These are phyloP conservation scores for Cosmia pyralina DNA, from an alignment of 2,888 invertebrate genomes.

Conservation along the genomic window DNA sequence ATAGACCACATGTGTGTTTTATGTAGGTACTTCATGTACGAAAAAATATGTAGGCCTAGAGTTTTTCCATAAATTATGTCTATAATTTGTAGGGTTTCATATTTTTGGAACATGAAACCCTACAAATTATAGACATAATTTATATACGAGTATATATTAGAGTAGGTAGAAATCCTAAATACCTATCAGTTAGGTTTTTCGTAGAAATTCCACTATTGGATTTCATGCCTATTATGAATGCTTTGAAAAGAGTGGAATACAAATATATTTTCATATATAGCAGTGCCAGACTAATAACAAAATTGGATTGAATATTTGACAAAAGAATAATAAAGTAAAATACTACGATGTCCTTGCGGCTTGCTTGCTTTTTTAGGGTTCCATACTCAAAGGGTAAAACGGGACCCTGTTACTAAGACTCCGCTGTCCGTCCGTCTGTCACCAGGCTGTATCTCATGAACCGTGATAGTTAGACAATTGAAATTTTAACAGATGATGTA, in stretches of 20 bases:
- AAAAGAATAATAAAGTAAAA: neutral
- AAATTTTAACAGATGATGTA: too few relatives aligned
- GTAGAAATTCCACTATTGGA: neutral
- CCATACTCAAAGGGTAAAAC: too few relatives aligned
- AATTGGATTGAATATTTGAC: neutral
- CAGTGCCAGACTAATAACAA: neutral
- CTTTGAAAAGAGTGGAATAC: neutral
- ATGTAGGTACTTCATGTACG: constrained; percentile 31
- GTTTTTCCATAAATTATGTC: constrained; percentile 5
- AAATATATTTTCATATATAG: neutral
- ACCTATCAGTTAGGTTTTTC: neutral
- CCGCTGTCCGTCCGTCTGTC: too few relatives aligned
- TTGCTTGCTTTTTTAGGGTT: neutral
- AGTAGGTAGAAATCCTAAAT: neutral
- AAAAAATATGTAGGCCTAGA: constrained; percentile 31
- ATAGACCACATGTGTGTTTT: constrained; percentile 59
- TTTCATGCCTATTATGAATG: neutral
- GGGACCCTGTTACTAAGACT: too few relatives aligned
- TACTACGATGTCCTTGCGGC: too few relatives aligned
- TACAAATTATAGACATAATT: too few relatives aligned
- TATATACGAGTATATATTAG: too few relatives aligned
- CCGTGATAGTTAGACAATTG: too few relatives aligned
- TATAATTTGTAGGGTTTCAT: neutral
- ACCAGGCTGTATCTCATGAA: too few relatives aligned
- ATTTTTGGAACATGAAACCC: too few relatives aligned